phyloP scores from a whole-genome alignment of 2,797 vertebrate genomes.

The Eutrigla gurnardus region DNA sequence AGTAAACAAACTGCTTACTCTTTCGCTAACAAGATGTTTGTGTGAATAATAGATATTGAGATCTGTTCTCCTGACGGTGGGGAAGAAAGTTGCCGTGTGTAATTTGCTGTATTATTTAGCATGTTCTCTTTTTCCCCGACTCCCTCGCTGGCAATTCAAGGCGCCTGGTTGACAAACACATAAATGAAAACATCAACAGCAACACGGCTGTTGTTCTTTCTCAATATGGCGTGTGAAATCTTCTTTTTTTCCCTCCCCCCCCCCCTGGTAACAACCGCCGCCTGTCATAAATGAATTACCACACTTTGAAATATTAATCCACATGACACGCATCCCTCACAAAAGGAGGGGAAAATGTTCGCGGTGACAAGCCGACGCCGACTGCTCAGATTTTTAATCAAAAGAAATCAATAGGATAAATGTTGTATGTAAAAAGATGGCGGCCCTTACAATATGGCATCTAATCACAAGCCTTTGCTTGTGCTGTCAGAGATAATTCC shows the following conservation, averaged over 20 bases:
- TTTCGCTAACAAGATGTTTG: conserved; percentile 82
- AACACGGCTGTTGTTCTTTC: conserved; percentile 47
- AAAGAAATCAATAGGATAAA: conserved; percentile 81
- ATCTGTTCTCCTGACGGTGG: conserved; percentile 68
- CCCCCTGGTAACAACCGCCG: conserved; percentile 38
- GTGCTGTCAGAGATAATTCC: conserved; percentile 77
- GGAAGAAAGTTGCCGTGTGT: conserved; percentile 55
- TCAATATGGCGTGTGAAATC: conserved; percentile 54
- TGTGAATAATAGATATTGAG: conserved; percentile 88
- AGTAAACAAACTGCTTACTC: conserved; percentile 88
- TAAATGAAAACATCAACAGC: conserved; percentile 71
- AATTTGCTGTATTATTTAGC: conserved; percentile 84
- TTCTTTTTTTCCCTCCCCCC: conserved; percentile 9
- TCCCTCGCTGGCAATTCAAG: conserved; percentile 46
- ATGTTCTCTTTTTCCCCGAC: conserved; percentile 30
- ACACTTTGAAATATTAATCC: conserved; percentile 79
- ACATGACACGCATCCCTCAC: conserved; percentile 63
- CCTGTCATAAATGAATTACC: conserved; percentile 73
- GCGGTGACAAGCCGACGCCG: conserved; percentile 44
- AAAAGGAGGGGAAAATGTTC: conserved; percentile 40
- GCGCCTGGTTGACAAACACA: conserved; percentile 70
- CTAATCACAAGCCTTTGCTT: conserved; percentile 59
- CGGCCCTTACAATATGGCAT: conserved; percentile 58
- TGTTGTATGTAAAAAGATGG: conserved; percentile 74
- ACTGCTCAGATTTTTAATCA: conserved; percentile 73